A percentile compares a stretch with the other conserved stretches of the same genome.
These are phyloP conservation scores for Parnassius smintheus DNA, from an alignment of 2,888 invertebrate genomes.

Conservation along the genomic window DNA sequence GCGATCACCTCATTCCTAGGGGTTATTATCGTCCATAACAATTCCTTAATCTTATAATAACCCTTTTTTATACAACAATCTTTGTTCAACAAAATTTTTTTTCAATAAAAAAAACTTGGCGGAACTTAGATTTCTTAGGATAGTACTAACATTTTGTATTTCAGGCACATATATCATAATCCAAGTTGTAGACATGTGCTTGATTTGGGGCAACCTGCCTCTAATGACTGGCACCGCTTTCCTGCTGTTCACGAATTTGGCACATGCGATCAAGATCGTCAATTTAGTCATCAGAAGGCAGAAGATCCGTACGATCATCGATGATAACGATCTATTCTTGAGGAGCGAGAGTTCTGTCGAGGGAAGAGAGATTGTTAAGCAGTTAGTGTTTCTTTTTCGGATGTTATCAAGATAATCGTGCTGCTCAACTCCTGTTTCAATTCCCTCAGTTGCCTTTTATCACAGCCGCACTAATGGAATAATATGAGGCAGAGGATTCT, in stretches of 20 bases:
- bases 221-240: slow-evolving; percentile 71
- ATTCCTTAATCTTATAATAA: too few relatives aligned
- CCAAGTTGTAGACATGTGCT: slow-evolving; percentile 68
- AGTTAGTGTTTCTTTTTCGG: slow-evolving; percentile 39
- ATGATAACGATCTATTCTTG: slow-evolving; percentile 46
- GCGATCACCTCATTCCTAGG: too few relatives aligned
- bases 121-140: not conserved
- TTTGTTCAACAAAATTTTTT: too few relatives aligned
- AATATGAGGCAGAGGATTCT: too few relatives aligned
- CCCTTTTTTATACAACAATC: too few relatives aligned
- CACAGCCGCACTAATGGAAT: too few relatives aligned
- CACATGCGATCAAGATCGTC: slow-evolving; percentile 63
- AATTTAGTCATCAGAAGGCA: slow-evolving; percentile 50
- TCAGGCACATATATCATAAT: slow-evolving; percentile 65
- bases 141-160: not conserved
- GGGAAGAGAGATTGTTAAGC: slow-evolving; percentile 50
- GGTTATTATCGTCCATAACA: too few relatives aligned
- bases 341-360: slow-evolving; percentile 38
- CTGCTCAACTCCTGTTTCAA: too few relatives aligned
- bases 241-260: slow-evolving; percentile 69
- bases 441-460: too few relatives aligned
- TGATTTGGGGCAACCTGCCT: slow-evolving; percentile 70
- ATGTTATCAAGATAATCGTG: too few relatives aligned
- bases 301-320: slow-evolving; percentile 49
- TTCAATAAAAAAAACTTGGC: too few relatives aligned